These are phyloP conservation scores for Myotis vivesi DNA, from an alignment of 2,797 vertebrate genomes.

Conservation along the genomic window DNA sequence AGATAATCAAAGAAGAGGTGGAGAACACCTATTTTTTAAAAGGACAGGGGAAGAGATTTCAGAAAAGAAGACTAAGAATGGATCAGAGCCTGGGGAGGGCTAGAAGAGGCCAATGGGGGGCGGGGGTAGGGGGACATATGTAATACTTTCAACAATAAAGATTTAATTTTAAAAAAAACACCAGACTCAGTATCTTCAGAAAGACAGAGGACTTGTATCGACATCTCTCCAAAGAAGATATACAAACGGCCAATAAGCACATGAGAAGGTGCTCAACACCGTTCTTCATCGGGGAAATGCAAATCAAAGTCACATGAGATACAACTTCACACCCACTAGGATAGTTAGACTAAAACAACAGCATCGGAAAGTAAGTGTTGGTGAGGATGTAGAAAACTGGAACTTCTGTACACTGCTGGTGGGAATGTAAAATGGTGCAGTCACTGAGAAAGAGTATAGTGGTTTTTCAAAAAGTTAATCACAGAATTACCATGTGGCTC, in stretches of 20 bases:
- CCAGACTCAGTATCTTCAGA: neutral
- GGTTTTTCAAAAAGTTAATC: neutral
- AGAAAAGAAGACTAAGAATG: neutral
- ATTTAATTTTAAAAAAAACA: too few relatives aligned
- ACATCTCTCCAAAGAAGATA: neutral
- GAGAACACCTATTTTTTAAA: neutral
- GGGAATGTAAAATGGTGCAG: neutral
- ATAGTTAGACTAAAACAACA: neutral
- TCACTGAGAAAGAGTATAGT: neutral
- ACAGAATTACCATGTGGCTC: neutral
- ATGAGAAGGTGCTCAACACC: neutral
- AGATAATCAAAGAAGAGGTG: neutral
- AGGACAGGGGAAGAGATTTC: neutral
- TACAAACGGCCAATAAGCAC: neutral
- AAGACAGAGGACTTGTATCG: neutral
- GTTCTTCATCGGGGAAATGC: neutral
- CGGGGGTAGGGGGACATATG: too few relatives aligned
- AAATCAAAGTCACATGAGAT: neutral
- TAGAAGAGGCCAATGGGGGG: too few relatives aligned
- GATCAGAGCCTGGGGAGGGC: too few relatives aligned
- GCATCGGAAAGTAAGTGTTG: neutral
- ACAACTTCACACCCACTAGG: neutral
- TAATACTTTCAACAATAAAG: too few relatives aligned
- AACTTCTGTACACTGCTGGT: neutral
- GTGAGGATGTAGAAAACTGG: neutral